These are phyloP conservation scores for Willisornis vidua DNA, from an alignment of 2,113 vertebrate genomes.

Conservation along the genomic window DNA sequence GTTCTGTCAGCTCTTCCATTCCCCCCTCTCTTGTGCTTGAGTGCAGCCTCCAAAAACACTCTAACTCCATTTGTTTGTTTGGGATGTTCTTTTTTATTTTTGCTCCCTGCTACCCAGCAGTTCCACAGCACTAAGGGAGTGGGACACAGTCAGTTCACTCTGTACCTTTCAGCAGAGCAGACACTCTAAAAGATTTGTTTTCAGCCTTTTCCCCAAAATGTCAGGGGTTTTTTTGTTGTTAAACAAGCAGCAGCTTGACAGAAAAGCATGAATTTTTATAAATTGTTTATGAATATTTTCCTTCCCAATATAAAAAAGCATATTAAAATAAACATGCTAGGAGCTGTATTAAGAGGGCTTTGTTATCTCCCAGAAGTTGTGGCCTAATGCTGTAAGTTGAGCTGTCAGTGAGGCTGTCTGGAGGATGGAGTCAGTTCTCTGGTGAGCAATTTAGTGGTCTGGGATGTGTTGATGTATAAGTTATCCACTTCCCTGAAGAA, in stretches of 20 bases:
- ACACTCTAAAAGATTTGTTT: not conserved
- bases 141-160: not conserved
- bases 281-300: not conserved
- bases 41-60: not conserved
- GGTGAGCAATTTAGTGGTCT: not conserved
- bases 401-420: not conserved
- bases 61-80: not conserved
- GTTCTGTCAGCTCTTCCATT: not conserved
- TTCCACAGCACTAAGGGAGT: not conserved
- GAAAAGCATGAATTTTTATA: not conserved
- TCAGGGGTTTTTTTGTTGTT: not conserved
- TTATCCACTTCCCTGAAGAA: not conserved
- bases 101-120: not conserved
- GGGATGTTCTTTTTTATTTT: not conserved
- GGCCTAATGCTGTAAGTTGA: not conserved
- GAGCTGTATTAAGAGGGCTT: not conserved
- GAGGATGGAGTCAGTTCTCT: not conserved
- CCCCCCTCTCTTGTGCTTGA: rapidly evolving
- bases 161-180: not conserved
- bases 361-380: not conserved
- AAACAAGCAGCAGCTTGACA: not conserved
- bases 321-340: not conserved
- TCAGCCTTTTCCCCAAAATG: not conserved
- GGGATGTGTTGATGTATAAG: not conserved
- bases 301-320: not conserved